These are phyloP conservation scores for Bombus huntii DNA, from an alignment of 1,140 invertebrate species.

Conservation along the genomic window DNA sequence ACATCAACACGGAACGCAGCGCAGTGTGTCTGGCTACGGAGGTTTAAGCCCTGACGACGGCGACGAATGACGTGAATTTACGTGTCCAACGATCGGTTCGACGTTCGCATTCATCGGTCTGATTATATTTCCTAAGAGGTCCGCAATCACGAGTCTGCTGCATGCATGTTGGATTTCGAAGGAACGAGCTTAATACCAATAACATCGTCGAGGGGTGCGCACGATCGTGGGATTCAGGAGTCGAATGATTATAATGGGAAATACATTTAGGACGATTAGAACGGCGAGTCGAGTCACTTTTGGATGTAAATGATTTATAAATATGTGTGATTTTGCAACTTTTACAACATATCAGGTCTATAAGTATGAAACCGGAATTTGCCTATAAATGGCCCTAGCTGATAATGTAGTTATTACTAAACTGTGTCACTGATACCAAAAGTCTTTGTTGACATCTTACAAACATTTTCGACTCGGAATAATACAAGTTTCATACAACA, in stretches of 20 bases:
- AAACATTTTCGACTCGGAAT: no score
- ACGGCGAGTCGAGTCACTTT: neutral
- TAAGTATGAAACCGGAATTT: no score
- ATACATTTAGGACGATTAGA: neutral
- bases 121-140: slow-evolving; percentile 68
- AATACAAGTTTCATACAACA: no score
- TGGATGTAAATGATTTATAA: neutral
- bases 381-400: no score
- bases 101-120: slow-evolving; percentile 63
- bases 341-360: neutral
- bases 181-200: slow-evolving; percentile 44
- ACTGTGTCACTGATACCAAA: no score
- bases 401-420: no score
- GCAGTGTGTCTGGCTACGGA: slow-evolving; percentile 53
- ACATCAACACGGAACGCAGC: slow-evolving; percentile 72
- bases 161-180: slow-evolving; percentile 10
- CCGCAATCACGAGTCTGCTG: slow-evolving; percentile 48
- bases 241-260: neutral
- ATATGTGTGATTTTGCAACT: neutral
- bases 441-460: no score
- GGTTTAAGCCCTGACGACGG: slow-evolving; percentile 46
- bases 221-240: neutral
- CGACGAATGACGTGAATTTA: slow-evolving; percentile 65
- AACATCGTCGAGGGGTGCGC: neutral
- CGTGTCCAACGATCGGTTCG: slow-evolving; percentile 67